These are phyloP conservation scores for Neomicropteryx cornuta DNA, from an alignment of 1,140 invertebrate species.

Conservation along the genomic window DNA sequence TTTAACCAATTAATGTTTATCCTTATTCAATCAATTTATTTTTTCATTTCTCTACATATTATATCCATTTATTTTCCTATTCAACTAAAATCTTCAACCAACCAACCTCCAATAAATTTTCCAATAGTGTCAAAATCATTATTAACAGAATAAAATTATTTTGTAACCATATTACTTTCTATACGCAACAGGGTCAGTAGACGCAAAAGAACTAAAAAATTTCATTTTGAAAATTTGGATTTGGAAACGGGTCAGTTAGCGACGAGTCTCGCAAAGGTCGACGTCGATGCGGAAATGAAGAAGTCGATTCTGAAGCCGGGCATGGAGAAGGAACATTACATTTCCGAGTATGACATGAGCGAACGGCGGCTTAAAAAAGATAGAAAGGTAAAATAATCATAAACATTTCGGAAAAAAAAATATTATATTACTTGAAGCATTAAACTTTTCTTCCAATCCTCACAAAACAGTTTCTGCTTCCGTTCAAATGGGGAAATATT, in stretches of 20 bases:
- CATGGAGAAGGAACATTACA: conserved; percentile 49
- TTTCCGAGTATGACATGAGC: conserved; percentile 50
- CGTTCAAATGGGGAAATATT: conserved; percentile 1
- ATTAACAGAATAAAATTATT: conserved; percentile 10
- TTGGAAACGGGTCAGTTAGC: conserved; percentile 35
- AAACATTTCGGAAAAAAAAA: not conserved
- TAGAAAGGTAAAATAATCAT: conserved; percentile 40
- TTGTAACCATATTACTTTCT: conserved; percentile 10
- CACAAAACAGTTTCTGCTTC: not conserved
- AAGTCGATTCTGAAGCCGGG: conserved; percentile 54
- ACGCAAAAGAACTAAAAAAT: conserved; percentile 13
- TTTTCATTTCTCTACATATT: too few relatives aligned
- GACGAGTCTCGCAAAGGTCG: conserved; percentile 29
- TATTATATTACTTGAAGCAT: too few relatives aligned
- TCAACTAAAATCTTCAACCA: conserved; percentile 2
- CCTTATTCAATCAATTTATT: too few relatives aligned
- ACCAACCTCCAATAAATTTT: conserved; percentile 1
- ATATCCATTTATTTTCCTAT: too few relatives aligned
- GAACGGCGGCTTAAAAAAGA: conserved; percentile 44
- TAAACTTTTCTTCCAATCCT: not conserved
- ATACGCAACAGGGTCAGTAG: conserved; percentile 10
- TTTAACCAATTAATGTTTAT: too few relatives aligned
- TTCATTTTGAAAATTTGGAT: conserved; percentile 32
- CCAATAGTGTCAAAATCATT: conserved; percentile 9
- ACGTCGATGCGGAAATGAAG: conserved; percentile 46